These are phyloP conservation scores for Subacronicta megacephala DNA, from an alignment of 2,888 invertebrate species.

Conservation along the genomic window DNA sequence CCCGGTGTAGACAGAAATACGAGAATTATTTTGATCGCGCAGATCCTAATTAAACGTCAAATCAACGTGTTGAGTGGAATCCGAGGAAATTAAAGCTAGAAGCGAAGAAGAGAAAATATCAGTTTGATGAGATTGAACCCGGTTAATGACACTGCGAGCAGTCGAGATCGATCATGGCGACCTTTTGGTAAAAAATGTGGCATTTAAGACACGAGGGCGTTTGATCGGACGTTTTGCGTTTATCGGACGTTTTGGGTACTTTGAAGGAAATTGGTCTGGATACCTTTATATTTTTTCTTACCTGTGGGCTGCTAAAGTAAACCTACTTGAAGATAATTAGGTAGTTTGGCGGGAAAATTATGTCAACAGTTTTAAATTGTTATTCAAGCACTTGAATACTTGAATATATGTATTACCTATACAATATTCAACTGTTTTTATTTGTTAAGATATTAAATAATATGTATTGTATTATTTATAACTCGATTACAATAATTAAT, in stretches of 20 bases:
- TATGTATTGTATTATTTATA: too few species aligned
- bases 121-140: conserved; percentile 28
- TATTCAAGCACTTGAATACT: too few species aligned
- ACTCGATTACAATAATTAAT: too few species aligned
- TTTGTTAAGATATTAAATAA: too few species aligned
- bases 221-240: conserved; percentile 17
- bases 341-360: not conserved
- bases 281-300: conserved; percentile 14
- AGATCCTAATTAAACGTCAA: conserved; percentile 54
- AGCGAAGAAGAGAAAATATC: conserved; percentile 30
- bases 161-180: conserved; percentile 26
- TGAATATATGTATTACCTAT: too few species aligned
- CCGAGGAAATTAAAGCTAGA: conserved; percentile 37
- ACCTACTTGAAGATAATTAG: not conserved
- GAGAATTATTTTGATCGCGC: conserved; percentile 45
- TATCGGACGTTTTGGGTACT: conserved; percentile 24
- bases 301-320: not conserved
- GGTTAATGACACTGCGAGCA: conserved; percentile 17
- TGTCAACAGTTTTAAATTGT: not conserved
- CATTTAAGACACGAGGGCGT: conserved; percentile 15
- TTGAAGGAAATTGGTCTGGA: conserved; percentile 26
- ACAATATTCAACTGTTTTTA: too few species aligned
- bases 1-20: conserved; percentile 27
- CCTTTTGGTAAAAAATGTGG: conserved; percentile 24
- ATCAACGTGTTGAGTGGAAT: conserved; percentile 43